These are phyloP conservation scores for Parnassius apollo DNA, from an alignment of 2,888 invertebrate genomes.

Conservation along the genomic window DNA sequence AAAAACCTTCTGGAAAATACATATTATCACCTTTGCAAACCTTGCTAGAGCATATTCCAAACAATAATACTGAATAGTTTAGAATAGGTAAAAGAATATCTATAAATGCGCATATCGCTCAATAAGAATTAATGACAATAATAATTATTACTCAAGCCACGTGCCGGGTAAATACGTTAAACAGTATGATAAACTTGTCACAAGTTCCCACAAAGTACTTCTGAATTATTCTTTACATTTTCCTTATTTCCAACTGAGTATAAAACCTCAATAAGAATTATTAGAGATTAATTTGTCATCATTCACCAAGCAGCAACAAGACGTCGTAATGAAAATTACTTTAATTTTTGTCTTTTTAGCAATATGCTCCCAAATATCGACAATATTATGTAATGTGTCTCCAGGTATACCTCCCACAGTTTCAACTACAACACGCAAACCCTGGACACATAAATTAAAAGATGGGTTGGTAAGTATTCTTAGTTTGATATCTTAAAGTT, in stretches of 20 bases:
- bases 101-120: too few species aligned
- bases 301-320: not conserved
- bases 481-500: not conserved
- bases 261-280: conserved; percentile 4
- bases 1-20: too few species aligned
- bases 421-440: conserved; percentile 18
- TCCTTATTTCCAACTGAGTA: conserved; percentile 6
- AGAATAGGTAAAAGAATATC: too few species aligned
- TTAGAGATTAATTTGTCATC: not conserved
- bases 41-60: too few species aligned
- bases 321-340: conserved; percentile 11
- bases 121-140: too few species aligned
- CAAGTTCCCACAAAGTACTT: not conserved
- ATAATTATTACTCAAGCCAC: conserved; percentile 13
- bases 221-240: conserved; percentile 1
- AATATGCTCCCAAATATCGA: conserved; percentile 5
- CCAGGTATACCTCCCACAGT: not conserved
- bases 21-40: too few species aligned
- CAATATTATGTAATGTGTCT: not conserved
- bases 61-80: too few species aligned
- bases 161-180: conserved; percentile 16
- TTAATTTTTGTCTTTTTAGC: conserved; percentile 11
- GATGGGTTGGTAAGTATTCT: conserved; percentile 21
- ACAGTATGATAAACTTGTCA: conserved; percentile 4
- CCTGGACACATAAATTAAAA: conserved; percentile 22